phyloP scores from a whole-genome alignment of 2,888 invertebrate species.

The Noctua janthe region DNA sequence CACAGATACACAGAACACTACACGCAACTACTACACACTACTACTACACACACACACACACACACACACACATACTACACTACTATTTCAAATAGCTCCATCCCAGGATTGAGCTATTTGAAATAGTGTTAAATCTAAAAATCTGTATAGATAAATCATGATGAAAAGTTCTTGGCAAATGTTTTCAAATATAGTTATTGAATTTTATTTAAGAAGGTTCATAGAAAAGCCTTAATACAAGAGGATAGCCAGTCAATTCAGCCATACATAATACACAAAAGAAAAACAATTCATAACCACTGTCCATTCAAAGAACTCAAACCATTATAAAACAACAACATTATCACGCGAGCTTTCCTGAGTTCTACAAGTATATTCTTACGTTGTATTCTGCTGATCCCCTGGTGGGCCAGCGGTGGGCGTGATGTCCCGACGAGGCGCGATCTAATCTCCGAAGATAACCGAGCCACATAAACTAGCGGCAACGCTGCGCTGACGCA shows the following conservation, averaged over 20 bases:
- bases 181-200: not conserved
- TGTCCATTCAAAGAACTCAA: slow-evolving; percentile 2
- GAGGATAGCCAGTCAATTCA: not conserved
- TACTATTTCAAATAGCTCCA: too few species aligned
- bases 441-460: slow-evolving; percentile 84
- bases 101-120: not conserved
- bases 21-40: too few species aligned
- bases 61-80: too few species aligned
- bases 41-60: too few species aligned
- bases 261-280: not conserved
- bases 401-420: slow-evolving; percentile 75
- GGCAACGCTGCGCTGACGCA: slow-evolving; percentile 70
- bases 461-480: slow-evolving; percentile 79
- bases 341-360: slow-evolving; percentile 51
- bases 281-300: not conserved
- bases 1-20: too few species aligned
- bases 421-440: slow-evolving; percentile 76
- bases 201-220: not conserved
- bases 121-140: not conserved
- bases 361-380: slow-evolving; percentile 55
- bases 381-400: slow-evolving; percentile 45
- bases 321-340: slow-evolving; percentile 37
- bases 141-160: not conserved
- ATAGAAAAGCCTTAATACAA: not conserved
- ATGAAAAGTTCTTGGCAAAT: not conserved